A percentile compares a stretch with the other conserved stretches of the same genome.
Evolutionary conservation across 30 jellyfish, hydroid and myxozoan species (phyloP).

Genomic region (Pelagia noctiluca): DNA sequence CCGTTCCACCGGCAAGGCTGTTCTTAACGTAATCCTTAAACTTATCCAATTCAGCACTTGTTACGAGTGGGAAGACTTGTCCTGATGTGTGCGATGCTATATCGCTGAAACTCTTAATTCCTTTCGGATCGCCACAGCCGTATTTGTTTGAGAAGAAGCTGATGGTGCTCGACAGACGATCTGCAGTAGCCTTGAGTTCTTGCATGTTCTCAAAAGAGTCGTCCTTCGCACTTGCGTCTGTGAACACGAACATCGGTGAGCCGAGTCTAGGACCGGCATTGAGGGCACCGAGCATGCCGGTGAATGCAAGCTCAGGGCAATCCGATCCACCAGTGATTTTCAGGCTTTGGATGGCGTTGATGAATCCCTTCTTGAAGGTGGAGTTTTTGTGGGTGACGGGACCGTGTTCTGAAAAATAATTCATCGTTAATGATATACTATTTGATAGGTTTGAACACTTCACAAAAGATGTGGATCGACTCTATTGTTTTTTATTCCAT

Average conservation of each 20-base stretch:
- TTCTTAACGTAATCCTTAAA: slow-evolving; percentile 54
- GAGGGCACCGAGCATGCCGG: slow-evolving; percentile 89
- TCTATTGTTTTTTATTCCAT: too few species aligned
- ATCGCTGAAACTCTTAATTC: slow-evolving; percentile 76
- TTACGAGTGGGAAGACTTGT: slow-evolving; percentile 52
- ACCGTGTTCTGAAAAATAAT: slow-evolving; percentile 59
- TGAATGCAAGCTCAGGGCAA: slow-evolving; percentile 88
- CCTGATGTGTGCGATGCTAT: slow-evolving; percentile 87
- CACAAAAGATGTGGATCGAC: too few species aligned
- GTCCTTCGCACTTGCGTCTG: slow-evolving; percentile 95
- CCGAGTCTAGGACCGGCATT: slow-evolving; percentile 67
- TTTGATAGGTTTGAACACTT: too few species aligned
- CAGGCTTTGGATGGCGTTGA: slow-evolving; percentile 62
- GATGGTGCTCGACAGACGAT: slow-evolving; percentile 43
- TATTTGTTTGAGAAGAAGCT: slow-evolving; percentile 69
- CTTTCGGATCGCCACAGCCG: slow-evolving; percentile 80
- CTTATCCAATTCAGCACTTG: slow-evolving; percentile 33
- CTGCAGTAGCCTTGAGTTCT: slow-evolving; percentile 63
- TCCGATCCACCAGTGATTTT: slow-evolving; percentile 80
- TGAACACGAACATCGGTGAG: slow-evolving; percentile 94
- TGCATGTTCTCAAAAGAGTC: slow-evolving; percentile 59
- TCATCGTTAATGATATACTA: not conserved
- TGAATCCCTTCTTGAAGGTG: slow-evolving; percentile 50
- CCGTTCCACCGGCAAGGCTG: slow-evolving; percentile 50
- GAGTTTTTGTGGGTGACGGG: slow-evolving; percentile 77